Evolutionary conservation across 2,888 invertebrate species (phyloP), one percentile per base, ranked within the genome.

Genomic region (Drosophila hamatofila): DNA sequence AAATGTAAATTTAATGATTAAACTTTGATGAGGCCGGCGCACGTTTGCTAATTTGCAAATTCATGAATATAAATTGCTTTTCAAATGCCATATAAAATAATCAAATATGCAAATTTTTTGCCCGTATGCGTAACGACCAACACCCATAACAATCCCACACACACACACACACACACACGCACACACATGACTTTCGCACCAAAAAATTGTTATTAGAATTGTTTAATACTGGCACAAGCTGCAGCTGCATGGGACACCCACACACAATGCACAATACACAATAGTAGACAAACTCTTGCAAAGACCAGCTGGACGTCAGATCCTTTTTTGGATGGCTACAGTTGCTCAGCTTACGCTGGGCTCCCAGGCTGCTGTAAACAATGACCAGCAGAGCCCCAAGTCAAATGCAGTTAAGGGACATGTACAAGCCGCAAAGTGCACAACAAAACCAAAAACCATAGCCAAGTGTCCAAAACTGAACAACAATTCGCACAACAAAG

Each of bases 31-130:
- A 68, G 63, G 49, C 55, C 30, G 23, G 11, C 56, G 37, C 59
- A 65, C 55, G 75, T 60, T 68, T 54, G 64, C 75, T 79, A 88
- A 89, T 89, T 86, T 75, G 54, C 71, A 84, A 69, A 73, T 80
- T 85, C 88, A 85, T 85, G 88, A 85, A 85, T 85, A 85, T 85
- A 85, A 89, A 85, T 89, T 85, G 85, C 74, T 73, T 73, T 72
- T 73, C 73, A 72, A 87, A 83, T 80, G 75, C 60, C 66, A 83
- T 81, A 78, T 87, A 83, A 87, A 81, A 79, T 89, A 89, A 84
- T 85, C 81, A 87, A 89, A 84, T 78, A 85, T 89, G 85, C 88
- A 84, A 85, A 85, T 85, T 75, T 78, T 58, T 30, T 5, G 14
- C 16, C 27, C 57, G 39, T 52, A 58, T 59, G 59, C 65, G 66